These are phyloP conservation scores for Hymenopus coronatus DNA, from an alignment of 2,888 invertebrate genomes.

Conservation along the genomic window DNA sequence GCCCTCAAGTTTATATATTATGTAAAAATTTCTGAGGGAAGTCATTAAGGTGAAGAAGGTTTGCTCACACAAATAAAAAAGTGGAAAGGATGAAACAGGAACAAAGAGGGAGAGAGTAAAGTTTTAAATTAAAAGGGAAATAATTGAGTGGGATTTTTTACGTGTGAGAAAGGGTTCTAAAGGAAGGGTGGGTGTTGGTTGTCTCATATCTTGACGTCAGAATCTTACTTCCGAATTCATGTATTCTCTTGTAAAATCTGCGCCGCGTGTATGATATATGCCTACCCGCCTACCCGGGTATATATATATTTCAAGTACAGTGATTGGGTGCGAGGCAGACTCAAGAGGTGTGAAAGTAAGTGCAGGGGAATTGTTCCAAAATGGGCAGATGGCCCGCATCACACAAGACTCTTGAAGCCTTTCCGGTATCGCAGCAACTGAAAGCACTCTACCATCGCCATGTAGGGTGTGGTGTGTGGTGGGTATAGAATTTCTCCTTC, in stretches of 20 bases:
- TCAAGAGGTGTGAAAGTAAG: not conserved
- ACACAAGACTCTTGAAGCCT: not conserved
- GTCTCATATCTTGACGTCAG: not conserved
- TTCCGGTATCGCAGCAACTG: not conserved
- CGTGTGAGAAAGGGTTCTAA: not conserved
- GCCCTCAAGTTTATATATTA: constrained; percentile 4
- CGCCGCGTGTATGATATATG: not conserved
- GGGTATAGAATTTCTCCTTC: not conserved
- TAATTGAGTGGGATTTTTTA: not conserved
- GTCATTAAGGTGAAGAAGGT: constrained; percentile 4
- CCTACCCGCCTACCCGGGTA: not conserved
- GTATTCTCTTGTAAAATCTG: not conserved
- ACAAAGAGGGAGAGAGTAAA: not conserved
- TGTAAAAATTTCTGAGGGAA: constrained; percentile 2
- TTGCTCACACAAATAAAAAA: not conserved
- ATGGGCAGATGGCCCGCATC: not conserved
- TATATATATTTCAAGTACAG: not conserved
- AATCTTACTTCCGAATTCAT: not conserved
- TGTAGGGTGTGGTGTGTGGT: not conserved
- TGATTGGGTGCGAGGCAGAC: not conserved
- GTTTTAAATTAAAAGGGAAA: not conserved
- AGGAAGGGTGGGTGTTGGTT: not conserved
- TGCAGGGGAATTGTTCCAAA: not conserved
- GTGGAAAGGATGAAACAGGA: not conserved
- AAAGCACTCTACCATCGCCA: not conserved